These are phyloP conservation scores for Ammospiza nelsoni DNA, from an alignment of 2,113 vertebrate species.

Conservation along the genomic window DNA sequence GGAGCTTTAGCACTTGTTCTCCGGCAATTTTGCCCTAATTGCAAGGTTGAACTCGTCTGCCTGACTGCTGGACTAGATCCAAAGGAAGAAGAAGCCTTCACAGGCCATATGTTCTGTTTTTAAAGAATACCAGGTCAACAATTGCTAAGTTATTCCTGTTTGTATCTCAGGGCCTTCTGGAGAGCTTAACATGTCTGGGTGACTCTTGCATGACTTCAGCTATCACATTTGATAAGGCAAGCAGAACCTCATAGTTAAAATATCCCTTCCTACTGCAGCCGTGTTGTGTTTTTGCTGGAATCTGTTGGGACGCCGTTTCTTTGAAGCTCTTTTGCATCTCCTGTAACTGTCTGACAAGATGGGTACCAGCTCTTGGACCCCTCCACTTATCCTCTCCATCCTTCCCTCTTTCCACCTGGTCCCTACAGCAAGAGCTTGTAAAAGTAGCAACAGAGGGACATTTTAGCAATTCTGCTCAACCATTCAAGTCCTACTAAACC, in stretches of 20 bases:
- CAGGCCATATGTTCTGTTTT: not conserved
- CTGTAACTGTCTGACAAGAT: not conserved
- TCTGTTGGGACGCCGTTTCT: not conserved
- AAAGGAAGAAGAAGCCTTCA: not conserved
- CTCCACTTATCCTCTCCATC: too few species aligned
- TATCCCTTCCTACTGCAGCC: not conserved
- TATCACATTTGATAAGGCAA: not conserved
- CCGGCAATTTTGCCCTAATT: accelerated
- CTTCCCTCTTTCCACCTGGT: not conserved
- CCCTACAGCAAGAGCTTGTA: not conserved
- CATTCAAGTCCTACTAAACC: not conserved
- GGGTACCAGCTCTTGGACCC: not conserved
- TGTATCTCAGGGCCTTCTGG: not conserved
- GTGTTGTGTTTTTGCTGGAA: not conserved
- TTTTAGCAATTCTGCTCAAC: not conserved
- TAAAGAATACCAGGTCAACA: not conserved
- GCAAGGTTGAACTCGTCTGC: not conserved
- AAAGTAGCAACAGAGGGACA: not conserved
- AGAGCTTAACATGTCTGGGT: not conserved
- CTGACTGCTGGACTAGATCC: not conserved
- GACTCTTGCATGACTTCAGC: not conserved
- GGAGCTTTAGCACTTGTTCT: not conserved
- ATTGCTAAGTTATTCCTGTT: not conserved
- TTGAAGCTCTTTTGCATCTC: not conserved
- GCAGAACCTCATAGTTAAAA: not conserved